phyloP scores from a whole-genome alignment of 2,797 vertebrate genomes.

The Cryptoprocta ferox region DNA sequence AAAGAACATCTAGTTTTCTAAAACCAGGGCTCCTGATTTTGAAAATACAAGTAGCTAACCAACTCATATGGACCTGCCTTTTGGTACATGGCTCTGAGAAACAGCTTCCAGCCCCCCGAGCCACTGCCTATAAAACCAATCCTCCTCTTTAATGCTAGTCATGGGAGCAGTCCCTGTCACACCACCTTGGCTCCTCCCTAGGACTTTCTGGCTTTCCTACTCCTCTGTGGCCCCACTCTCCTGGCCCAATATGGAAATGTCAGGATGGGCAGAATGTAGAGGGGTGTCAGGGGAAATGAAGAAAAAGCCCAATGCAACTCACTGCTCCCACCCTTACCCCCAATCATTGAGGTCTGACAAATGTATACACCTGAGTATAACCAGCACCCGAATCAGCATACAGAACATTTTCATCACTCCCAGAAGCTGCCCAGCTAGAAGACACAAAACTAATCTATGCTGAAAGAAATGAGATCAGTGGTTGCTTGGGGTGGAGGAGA shows the following conservation, averaged over 20 bases:
- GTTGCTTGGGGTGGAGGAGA: background rate
- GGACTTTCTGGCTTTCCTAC: background rate
- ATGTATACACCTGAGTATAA: background rate
- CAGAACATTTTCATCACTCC: background rate
- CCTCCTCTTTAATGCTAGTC: background rate
- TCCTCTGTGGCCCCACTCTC: background rate
- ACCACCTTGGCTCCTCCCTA: background rate
- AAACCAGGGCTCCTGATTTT: background rate
- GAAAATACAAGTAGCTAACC: background rate
- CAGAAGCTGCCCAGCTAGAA: background rate
- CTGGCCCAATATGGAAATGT: background rate
- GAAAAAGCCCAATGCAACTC: background rate
- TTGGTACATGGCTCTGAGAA: background rate
- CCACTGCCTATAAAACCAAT: background rate
- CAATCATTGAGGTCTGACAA: background rate
- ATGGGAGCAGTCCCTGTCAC: background rate
- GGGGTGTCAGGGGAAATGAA: background rate
- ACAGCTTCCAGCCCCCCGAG: background rate
- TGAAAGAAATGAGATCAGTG: background rate
- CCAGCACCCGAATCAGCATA: background rate
- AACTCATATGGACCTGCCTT: background rate
- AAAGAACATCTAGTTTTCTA: conserved; percentile 53
- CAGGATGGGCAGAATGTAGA: background rate
- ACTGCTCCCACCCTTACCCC: background rate
- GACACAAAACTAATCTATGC: background rate